phyloP scores from a whole-genome alignment of 2,113 vertebrate genomes.

The Piprites chloris region DNA sequence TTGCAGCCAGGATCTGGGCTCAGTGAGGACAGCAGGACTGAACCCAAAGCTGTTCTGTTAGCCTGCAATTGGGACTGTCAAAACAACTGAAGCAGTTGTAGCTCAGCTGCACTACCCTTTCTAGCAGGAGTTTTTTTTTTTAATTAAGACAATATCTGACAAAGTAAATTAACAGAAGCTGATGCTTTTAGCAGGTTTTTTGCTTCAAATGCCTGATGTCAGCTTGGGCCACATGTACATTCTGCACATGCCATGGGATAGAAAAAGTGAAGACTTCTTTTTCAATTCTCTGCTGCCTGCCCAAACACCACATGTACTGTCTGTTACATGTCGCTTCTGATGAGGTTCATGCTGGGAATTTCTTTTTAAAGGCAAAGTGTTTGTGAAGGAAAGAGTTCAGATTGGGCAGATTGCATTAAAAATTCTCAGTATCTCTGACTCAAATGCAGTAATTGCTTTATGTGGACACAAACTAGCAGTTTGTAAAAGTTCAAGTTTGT shows the following conservation, averaged over 20 bases:
- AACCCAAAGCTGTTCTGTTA: not conserved
- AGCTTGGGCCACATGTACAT: constrained; percentile 70
- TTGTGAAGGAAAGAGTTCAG: constrained; percentile 71
- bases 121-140: constrained; percentile 31
- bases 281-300: constrained; percentile 68
- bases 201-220: constrained; percentile 74
- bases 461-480: constrained; percentile 47
- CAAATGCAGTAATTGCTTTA: constrained; percentile 22
- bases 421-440: constrained; percentile 34
- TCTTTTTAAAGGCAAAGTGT: constrained; percentile 75
- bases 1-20: not conserved
- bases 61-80: not conserved
- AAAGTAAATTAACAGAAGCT: constrained; percentile 76
- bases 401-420: constrained; percentile 65
- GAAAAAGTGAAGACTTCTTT: constrained; percentile 71
- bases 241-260: constrained; percentile 72
- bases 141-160: constrained; percentile 74
- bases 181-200: constrained; percentile 73
- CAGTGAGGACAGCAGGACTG: not conserved
- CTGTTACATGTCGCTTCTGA: constrained; percentile 77
- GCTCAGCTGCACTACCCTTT: constrained; percentile 70
- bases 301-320: constrained; percentile 77
- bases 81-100: constrained; percentile 68
- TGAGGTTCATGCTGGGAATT: constrained; percentile 74
- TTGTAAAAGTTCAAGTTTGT: constrained; percentile 11